phyloP scores from a whole-genome alignment of 2,113 vertebrate genomes.

The Thermophis baileyi region DNA sequence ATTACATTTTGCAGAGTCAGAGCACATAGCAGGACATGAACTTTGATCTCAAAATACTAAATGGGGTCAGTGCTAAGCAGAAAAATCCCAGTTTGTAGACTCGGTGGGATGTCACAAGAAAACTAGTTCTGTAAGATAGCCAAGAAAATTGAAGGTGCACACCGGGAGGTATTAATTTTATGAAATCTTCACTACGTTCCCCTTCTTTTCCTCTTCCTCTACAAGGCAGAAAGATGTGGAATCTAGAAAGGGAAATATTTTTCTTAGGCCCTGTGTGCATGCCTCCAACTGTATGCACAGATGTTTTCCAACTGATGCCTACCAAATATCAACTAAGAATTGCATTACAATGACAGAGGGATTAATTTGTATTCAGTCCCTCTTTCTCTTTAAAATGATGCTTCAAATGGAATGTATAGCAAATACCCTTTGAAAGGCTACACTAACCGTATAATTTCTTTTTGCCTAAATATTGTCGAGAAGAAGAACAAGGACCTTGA shows the following conservation, averaged over 20 bases:
- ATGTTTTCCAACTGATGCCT: background rate
- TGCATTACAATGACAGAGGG: background rate
- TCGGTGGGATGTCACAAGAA: background rate
- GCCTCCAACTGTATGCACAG: background rate
- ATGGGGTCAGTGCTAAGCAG: background rate
- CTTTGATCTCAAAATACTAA: background rate
- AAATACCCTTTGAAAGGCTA: background rate
- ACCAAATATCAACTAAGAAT: background rate
- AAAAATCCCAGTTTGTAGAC: background rate
- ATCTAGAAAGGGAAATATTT: background rate
- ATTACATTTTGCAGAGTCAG: background rate
- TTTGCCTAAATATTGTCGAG: constrained; percentile 4
- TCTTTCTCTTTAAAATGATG: background rate
- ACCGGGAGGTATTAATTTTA: background rate
- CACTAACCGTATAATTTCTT: background rate
- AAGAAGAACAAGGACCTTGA: constrained; percentile 20
- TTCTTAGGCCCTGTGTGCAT: background rate
- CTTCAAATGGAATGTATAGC: background rate
- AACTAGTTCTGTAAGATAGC: background rate
- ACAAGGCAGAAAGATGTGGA: background rate
- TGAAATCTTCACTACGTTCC: background rate
- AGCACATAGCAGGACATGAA: background rate
- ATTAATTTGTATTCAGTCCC: background rate
- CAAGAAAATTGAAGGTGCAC: background rate
- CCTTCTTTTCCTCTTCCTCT: background rate